Evolutionary conservation across 2,888 invertebrate species (phyloP).

Genomic region (Netelia inedita): DNA sequence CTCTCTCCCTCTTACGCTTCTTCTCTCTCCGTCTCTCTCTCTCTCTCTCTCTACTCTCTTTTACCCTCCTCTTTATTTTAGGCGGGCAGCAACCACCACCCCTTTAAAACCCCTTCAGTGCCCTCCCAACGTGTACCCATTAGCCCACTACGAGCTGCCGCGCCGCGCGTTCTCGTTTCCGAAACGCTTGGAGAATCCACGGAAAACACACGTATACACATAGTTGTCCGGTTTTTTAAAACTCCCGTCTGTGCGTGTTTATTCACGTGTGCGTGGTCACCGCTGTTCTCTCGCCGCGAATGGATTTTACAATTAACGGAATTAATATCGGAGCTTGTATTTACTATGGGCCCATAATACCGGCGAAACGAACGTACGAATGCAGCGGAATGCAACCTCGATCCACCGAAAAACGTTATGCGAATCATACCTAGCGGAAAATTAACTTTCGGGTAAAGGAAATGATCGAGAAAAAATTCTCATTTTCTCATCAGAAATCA

Average conservation of each 20-base stretch:
- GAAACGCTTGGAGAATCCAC: constrained; percentile 43
- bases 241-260: constrained; percentile 3
- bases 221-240: constrained; percentile 21
- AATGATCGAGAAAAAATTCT: too few relatives aligned
- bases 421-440: background rate
- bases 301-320: constrained; percentile 80
- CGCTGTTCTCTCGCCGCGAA: constrained; percentile 56
- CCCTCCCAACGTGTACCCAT: constrained; percentile 57
- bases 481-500: too few relatives aligned
- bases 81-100: constrained; percentile 49
- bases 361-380: constrained; percentile 67
- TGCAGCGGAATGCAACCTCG: constrained; percentile 61
- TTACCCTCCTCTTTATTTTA: constrained; percentile 60
- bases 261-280: constrained; percentile 19
- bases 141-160: constrained; percentile 68
- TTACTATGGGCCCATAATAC: constrained; percentile 79
- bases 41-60: constrained; percentile 2
- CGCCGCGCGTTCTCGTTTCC: constrained; percentile 51
- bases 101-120: background rate
- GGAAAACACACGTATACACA: constrained; percentile 38
- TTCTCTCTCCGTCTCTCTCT: constrained; percentile 19
- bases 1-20: constrained; percentile 20
- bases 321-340: constrained; percentile 80
- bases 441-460: too few relatives aligned
- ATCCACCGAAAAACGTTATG: constrained; percentile 20